Evolutionary conservation across 2,888 invertebrate genomes (phyloP).

Genomic region (Mythimna pallens): DNA sequence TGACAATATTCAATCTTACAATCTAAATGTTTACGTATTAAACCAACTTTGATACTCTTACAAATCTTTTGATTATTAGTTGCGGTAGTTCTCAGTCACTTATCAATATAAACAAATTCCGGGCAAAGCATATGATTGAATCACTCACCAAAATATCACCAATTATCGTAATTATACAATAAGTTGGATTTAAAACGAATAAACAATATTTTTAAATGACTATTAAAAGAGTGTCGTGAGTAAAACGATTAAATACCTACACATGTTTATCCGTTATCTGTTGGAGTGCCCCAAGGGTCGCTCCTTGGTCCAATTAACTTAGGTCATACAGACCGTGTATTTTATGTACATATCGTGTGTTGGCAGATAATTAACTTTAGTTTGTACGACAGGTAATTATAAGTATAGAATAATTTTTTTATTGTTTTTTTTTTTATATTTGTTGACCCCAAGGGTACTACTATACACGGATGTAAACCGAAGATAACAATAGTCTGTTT

Average conservation of each 20-base stretch:
- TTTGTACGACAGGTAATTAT: constrained; percentile 36
- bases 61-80: constrained; percentile 15
- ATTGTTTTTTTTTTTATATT: too few relatives aligned
- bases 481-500: neutral
- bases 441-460: too few relatives aligned
- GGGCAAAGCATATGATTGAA: constrained; percentile 11
- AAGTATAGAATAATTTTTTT: too few relatives aligned
- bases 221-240: constrained; percentile 42
- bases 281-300: constrained; percentile 70
- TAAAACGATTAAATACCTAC: constrained; percentile 59
- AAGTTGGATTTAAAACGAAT: neutral
- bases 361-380: constrained; percentile 23
- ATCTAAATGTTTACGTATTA: constrained; percentile 11
- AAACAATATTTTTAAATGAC: constrained; percentile 23
- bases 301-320: constrained; percentile 81
- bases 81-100: constrained; percentile 29
- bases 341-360: constrained; percentile 35
- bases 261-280: constrained; percentile 69
- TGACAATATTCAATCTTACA: neutral
- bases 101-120: constrained; percentile 43
- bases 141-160: constrained; percentile 20
- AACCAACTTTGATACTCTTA: neutral
- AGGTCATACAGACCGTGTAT: constrained; percentile 70
- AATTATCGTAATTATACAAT: constrained; percentile 17
- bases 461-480: too few relatives aligned